Percentiles rank a stretch among this genome's conserved stretches.
Evolutionary conservation across 2,113 vertebrate genomes (phyloP).

Genomic region (Scomber japonicus): DNA sequence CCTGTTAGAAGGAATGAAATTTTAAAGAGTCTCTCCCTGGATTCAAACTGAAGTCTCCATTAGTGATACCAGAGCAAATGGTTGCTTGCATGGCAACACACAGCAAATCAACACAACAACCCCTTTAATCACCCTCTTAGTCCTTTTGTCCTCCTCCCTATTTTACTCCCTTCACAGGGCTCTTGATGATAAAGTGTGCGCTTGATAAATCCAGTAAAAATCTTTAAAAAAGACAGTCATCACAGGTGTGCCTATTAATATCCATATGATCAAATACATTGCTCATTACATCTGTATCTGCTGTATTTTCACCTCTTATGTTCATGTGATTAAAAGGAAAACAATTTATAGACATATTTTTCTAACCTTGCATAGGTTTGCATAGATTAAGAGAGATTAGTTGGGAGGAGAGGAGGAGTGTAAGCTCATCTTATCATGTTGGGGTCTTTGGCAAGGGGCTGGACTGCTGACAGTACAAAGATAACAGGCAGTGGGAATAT

Average conservation of each 20-base stretch:
- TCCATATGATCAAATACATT: slow-evolving; percentile 25
- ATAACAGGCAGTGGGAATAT: slow-evolving; percentile 58
- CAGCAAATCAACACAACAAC: slow-evolving; percentile 76
- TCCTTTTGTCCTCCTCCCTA: slow-evolving; percentile 48
- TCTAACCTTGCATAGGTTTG: slow-evolving; percentile 56
- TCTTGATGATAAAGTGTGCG: slow-evolving; percentile 36
- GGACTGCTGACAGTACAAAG: slow-evolving; percentile 70
- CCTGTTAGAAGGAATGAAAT: slow-evolving; percentile 79
- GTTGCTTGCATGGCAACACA: slow-evolving; percentile 70
- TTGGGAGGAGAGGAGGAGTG: slow-evolving; percentile 42
- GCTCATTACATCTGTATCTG: slow-evolving; percentile 36
- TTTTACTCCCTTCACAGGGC: slow-evolving; percentile 21
- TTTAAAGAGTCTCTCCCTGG: slow-evolving; percentile 80
- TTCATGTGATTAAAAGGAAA: slow-evolving; percentile 30
- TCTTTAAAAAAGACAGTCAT: slow-evolving; percentile 20
- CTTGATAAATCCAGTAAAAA: slow-evolving; percentile 8
- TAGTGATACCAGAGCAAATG: slow-evolving; percentile 76
- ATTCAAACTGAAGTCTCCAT: slow-evolving; percentile 80
- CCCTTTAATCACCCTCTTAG: slow-evolving; percentile 63
- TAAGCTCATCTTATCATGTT: slow-evolving; percentile 66
- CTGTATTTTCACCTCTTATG: slow-evolving; percentile 2
- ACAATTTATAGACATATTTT: slow-evolving; percentile 26
- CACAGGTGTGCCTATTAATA: slow-evolving; percentile 7
- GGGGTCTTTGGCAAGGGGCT: slow-evolving; percentile 63
- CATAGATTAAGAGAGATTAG: slow-evolving; percentile 66